Evolutionary conservation across 2,888 invertebrate species (phyloP).

Genomic region (Chamaedrilus cognettii): DNA sequence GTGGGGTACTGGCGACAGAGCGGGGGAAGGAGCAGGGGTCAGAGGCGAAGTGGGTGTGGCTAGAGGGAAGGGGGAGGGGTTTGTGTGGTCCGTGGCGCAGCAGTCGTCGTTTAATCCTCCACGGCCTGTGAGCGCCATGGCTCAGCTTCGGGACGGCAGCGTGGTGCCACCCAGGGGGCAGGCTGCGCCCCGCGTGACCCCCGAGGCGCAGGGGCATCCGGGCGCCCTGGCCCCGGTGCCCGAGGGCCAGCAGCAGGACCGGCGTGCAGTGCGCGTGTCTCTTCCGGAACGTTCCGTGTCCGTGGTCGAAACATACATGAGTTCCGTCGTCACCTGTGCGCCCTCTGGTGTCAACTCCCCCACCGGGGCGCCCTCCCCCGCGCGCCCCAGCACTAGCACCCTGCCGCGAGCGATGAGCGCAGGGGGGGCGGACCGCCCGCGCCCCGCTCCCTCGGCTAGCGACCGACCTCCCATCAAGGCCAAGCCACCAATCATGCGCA

Average conservation of each 20-base stretch:
- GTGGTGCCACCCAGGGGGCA: not conserved
- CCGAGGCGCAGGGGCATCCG: not conserved
- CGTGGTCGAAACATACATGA: not conserved
- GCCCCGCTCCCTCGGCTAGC: constrained; percentile 14
- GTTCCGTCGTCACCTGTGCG: not conserved
- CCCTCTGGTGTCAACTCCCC: not conserved
- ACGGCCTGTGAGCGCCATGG: not conserved
- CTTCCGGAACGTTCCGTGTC: not conserved
- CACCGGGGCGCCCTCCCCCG: not conserved
- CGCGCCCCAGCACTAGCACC: constrained; percentile 1
- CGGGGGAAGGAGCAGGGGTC: not conserved
- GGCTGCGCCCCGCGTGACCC: not conserved
- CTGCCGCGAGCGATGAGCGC: not conserved
- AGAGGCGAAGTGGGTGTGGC: not conserved
- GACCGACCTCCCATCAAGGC: constrained; percentile 63
- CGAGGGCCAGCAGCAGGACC: too few relatives aligned
- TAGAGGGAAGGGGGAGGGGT: too few relatives aligned
- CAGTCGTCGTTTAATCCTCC: too few relatives aligned
- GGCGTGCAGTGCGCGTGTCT: not conserved
- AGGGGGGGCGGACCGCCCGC: not conserved
- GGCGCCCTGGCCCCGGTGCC: too few relatives aligned
- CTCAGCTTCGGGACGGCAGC: not conserved
- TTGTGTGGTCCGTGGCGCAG: too few relatives aligned
- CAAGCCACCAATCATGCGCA: constrained; percentile 79
- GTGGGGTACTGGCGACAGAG: not conserved